Evolutionary conservation across 2,888 invertebrate species (phyloP), one percentile per base, ranked within the genome.

Genomic region (Drosophila niveifrons): DNA sequence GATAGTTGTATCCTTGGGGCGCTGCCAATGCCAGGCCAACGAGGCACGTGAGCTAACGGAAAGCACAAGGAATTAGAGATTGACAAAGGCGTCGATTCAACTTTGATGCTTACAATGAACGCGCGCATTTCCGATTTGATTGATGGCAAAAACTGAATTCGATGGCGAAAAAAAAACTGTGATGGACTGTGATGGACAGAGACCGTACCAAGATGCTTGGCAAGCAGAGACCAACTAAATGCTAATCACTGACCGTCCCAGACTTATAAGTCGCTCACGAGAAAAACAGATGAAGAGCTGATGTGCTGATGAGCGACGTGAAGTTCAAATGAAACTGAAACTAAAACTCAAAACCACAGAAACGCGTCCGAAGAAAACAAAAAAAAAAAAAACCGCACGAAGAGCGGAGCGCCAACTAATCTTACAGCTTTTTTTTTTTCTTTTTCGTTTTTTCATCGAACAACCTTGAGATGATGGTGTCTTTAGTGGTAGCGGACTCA

Each of bases 191-290:
- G 23, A 4, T 36, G 36, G 23, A 18, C 13, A 41, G 46, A 58
- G 47, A 55, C 57, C 63, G 64, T 84, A 88, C 90, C 85, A 78
- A 80, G 80, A 73, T 75, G 73, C 81, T 76, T 82, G 90, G 84
- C 90, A 84, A 82, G 77, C 85, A 75, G 80, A 83, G 89, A 88
- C 79, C 88, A 90, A 91, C 92, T 91, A 92, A 92, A 91, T 89
- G 88, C 79, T 89, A 87, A 88, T 85, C 85, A 91, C 80, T 72
- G 75, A 51, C 66, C 68, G 78, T 39, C 72, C 75, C 84, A 88
- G 88, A 86, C 90, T 91, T 91, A 91, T 91, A 91, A 88, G 76
- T 77, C 81, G 75, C 59, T 72, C 75, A 77, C 72, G 62, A 71
- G 64, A 48, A 15, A 39, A 43, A 39, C n/a, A 53, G 55, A 48